A percentile compares a stretch with the other conserved stretches of the same genome.
Evolutionary conservation across 2,113 vertebrate genomes (phyloP).

Genomic region (Lethenteron reissneri): DNA sequence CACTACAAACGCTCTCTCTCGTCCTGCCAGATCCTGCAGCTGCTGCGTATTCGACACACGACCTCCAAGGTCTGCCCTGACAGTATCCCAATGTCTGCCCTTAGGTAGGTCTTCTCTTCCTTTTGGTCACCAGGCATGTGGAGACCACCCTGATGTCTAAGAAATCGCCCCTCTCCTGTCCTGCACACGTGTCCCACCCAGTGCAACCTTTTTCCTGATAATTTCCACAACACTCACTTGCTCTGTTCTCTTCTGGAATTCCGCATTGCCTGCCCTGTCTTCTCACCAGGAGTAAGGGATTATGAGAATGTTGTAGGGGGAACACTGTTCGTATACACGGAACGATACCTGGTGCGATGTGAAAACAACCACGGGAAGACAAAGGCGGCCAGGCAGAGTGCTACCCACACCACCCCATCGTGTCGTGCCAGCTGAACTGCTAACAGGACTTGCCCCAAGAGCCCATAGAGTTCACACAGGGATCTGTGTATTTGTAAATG

Average conservation of each 20-base stretch:
- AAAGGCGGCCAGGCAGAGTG: background rate
- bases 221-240: no score
- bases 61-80: background rate
- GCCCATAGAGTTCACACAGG: background rate
- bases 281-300: no score
- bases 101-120: no score
- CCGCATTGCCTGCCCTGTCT: no score
- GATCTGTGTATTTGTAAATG: background rate
- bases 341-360: background rate
- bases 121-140: no score
- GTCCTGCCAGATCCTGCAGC: background rate
- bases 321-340: background rate
- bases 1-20: background rate
- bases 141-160: no score
- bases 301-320: no score
- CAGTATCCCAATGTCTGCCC: background rate
- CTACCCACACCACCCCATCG: background rate
- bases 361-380: no score
- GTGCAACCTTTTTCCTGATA: no score
- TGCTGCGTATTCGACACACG: background rate
- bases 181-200: no score
- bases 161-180: no score
- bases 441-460: background rate
- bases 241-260: no score
- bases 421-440: conserved; percentile 10